A percentile compares a stretch with the other conserved stretches of the same genome.
These are phyloP conservation scores for Metopolophium dirhodum DNA, from an alignment of 1,140 invertebrate genomes.

Conservation along the genomic window DNA sequence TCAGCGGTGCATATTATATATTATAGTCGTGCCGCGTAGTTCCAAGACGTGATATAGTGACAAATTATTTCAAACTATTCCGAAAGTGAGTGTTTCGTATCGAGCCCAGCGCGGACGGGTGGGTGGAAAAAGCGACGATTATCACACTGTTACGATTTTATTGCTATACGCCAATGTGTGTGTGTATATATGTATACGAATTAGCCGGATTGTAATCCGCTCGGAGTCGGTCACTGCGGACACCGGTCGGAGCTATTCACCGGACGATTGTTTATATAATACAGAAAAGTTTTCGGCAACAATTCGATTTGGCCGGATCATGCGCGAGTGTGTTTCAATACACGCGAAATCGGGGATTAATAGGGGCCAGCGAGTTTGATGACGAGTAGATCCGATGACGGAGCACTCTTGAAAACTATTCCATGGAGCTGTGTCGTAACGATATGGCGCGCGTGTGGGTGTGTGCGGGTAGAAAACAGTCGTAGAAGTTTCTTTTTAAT, in stretches of 20 bases:
- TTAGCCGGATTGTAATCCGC: not conserved
- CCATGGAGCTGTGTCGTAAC: too few relatives aligned
- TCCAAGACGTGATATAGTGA: not conserved
- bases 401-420: not conserved
- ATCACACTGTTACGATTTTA: not conserved
- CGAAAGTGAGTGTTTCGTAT: not conserved
- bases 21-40: not conserved
- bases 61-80: not conserved
- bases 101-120: not conserved
- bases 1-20: too few relatives aligned
- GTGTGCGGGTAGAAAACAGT: not conserved
- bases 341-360: not conserved
- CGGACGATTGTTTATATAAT: not conserved
- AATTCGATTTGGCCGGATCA: slow-evolving; percentile 4
- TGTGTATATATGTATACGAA: not conserved
- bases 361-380: not conserved
- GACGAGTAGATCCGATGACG: not conserved
- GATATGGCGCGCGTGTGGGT: too few relatives aligned
- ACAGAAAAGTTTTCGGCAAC: not conserved
- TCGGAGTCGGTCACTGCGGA: not conserved
- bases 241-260: not conserved
- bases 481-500: not conserved
- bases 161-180: not conserved
- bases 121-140: not conserved
- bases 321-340: not conserved